A percentile compares a stretch with the other conserved stretches of the same genome.
Evolutionary conservation across 2,797 vertebrate genomes (phyloP).

Genomic region (Manis pentadactyla): DNA sequence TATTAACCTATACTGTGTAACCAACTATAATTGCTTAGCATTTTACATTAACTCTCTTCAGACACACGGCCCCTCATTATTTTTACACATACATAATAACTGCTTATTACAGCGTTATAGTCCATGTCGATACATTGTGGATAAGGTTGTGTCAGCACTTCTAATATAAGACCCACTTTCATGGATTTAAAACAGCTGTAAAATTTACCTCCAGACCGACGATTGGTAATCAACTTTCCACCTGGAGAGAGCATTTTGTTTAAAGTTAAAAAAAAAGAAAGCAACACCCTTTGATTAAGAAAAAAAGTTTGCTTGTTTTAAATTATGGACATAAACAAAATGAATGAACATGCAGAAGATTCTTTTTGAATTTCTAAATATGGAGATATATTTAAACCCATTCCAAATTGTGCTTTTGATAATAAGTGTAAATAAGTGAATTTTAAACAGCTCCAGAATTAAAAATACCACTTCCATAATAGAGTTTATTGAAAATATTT

Average conservation of each 20-base stretch:
- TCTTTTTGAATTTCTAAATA: slow-evolving; percentile 78
- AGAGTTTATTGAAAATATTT: slow-evolving; percentile 51
- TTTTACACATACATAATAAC: slow-evolving; percentile 96
- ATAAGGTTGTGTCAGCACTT: slow-evolving; percentile 90
- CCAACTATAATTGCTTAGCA: slow-evolving; percentile 99
- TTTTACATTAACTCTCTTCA: slow-evolving; percentile 93
- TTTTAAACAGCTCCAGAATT: slow-evolving; percentile 57
- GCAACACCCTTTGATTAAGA: slow-evolving; percentile 80
- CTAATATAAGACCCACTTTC: slow-evolving; percentile 89
- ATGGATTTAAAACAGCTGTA: slow-evolving; percentile 89
- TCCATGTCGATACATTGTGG: slow-evolving; percentile 86
- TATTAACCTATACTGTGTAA: slow-evolving; percentile 99
- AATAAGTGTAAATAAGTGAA: slow-evolving; percentile 58
- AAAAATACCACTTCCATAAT: slow-evolving; percentile 53
- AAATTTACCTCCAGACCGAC: slow-evolving; percentile 89
- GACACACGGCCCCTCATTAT: slow-evolving; percentile 96
- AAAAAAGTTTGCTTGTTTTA: slow-evolving; percentile 83
- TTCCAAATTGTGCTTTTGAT: slow-evolving; percentile 54
- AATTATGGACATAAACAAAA: slow-evolving; percentile 85
- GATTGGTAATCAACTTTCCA: slow-evolving; percentile 88
- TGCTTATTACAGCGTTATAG: slow-evolving; percentile 90
- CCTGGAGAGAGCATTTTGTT: slow-evolving; percentile 80
- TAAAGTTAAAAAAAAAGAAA: slow-evolving; percentile 54
- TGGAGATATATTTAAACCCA: slow-evolving; percentile 27
- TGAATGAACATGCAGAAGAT: slow-evolving; percentile 81